Base-by-base conservation (phyloP, 2,113 vertebrate species). In the Centropristis striata region DNA sequence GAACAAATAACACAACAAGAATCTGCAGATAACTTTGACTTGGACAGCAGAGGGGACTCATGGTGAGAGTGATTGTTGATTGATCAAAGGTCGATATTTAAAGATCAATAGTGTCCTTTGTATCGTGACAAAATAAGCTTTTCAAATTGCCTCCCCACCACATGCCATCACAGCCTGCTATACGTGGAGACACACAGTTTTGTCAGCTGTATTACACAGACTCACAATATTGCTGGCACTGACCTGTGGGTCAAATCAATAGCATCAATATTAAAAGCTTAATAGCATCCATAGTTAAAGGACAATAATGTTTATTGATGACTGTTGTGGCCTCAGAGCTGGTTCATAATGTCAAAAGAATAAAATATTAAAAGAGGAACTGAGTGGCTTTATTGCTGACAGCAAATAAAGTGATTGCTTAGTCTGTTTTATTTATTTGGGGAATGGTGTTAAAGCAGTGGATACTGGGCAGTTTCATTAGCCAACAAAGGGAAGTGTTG, bases 181-280 rank as follows among this genome's bases (percentile, higher is more conserved):
- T 16, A 59, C 41, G 7, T 10, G 8, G 16, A 65, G 16, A 23
- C 36, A 68, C 13, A 32, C 32, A n/a, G 21, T 51, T 53, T 16
- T 65, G 39, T 60, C 47, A 49, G 37, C 46, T 73, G 61, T 36
- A 72, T 12, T n/a, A 21, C 44, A 46, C 44, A 42, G 41, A 44
- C 49, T n/a, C 5, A 15, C 27, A 39, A 8, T 49, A 61, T 50
- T 82, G 68, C 57, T 14, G 8, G 11, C 46, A 65, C 81, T 83
- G 78, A 90, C 75, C 75, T 78, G 1, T 20, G 21, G 28, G 70
- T 49, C 16, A 37, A 64, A 69, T 82, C 78, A 80, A 53, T 84
- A 46, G 4, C 21, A 55, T 83, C 70, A 70, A 66, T 78, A 20
- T 60, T 80, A 63, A 77, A 65, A 54, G 25, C 53, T 80, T 68